Percentiles rank a stretch among this genome's conserved stretches.
These are phyloP conservation scores for Salminus brasiliensis DNA, from an alignment of 2,113 vertebrate species.

Conservation along the genomic window DNA sequence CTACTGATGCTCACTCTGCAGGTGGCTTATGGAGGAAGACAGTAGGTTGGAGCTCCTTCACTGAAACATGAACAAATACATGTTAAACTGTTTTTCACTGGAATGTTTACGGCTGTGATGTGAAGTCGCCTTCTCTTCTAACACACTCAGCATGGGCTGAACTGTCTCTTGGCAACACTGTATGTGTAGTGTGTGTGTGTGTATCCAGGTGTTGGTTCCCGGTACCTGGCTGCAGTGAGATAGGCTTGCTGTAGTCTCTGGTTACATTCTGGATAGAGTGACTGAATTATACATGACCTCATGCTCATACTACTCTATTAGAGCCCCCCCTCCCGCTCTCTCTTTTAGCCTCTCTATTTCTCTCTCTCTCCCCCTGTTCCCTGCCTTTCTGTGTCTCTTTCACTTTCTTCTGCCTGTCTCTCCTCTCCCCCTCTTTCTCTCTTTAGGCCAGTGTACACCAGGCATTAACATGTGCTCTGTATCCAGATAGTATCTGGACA, in stretches of 20 bases:
- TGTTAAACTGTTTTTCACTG: not conserved
- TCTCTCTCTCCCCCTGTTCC: not conserved
- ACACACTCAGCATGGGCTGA: not conserved
- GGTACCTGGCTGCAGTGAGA: constrained; percentile 51
- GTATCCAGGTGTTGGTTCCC: constrained; percentile 23
- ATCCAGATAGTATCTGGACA: too few relatives aligned
- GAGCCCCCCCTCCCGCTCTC: too few relatives aligned
- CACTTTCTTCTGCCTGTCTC: not conserved
- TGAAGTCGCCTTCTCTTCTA: constrained; percentile 14
- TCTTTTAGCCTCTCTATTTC: constrained; percentile 24
- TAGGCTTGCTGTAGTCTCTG: constrained; percentile 48
- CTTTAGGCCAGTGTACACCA: too few relatives aligned
- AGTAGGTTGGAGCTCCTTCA: not conserved
- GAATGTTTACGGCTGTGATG: not conserved
- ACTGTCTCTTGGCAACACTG: constrained; percentile 62
- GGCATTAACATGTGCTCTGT: too few relatives aligned
- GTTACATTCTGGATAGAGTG: constrained; percentile 64
- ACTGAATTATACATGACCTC: constrained; percentile 76
- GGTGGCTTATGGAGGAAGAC: not conserved
- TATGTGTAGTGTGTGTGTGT: constrained; percentile 6
- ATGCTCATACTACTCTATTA: constrained; percentile 63
- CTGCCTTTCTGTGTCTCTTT: not conserved
- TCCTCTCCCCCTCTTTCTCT: not conserved
- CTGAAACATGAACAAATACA: not conserved
- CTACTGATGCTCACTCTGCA: too few relatives aligned